These are phyloP conservation scores for Taphrorychus bicolor DNA, from an alignment of 2,888 invertebrate species.

Conservation along the genomic window DNA sequence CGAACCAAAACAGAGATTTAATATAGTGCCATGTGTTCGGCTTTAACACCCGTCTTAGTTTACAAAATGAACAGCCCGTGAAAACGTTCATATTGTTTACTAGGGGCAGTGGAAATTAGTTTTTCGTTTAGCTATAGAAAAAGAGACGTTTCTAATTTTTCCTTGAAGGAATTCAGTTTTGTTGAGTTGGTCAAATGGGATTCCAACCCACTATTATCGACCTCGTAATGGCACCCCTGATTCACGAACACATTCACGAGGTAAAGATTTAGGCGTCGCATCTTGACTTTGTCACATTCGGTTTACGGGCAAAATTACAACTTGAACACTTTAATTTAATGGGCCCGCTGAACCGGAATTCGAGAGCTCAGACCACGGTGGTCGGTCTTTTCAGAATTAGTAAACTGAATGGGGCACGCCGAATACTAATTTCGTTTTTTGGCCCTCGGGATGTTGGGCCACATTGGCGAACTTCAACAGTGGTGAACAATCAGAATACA, in stretches of 20 bases:
- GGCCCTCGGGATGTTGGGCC: background rate
- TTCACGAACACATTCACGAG: background rate
- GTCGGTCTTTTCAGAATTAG: constrained; percentile 51
- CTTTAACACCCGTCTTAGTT: constrained; percentile 46
- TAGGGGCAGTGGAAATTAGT: background rate
- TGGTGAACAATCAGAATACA: background rate
- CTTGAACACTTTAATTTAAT: constrained; percentile 52
- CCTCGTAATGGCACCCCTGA: background rate
- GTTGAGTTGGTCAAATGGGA: too few relatives aligned
- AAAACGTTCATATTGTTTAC: constrained; percentile 13
- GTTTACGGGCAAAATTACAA: constrained; percentile 48
- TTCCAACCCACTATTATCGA: too few relatives aligned
- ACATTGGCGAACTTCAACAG: background rate
- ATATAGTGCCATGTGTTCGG: constrained; percentile 49
- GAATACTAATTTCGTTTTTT: constrained; percentile 51
- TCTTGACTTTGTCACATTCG: constrained; percentile 44
- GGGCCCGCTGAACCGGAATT: constrained; percentile 51
- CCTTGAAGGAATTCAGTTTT: too few relatives aligned
- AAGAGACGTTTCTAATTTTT: too few relatives aligned
- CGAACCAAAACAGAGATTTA: constrained; percentile 54
- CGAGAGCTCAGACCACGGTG: constrained; percentile 48
- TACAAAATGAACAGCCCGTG: constrained; percentile 34
- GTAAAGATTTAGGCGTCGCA: constrained; percentile 9
- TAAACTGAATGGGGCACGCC: constrained; percentile 48
- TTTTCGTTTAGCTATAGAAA: too few relatives aligned